phyloP scores from a whole-genome alignment of 2,113 vertebrate genomes.

The Seriola dumerili region DNA sequence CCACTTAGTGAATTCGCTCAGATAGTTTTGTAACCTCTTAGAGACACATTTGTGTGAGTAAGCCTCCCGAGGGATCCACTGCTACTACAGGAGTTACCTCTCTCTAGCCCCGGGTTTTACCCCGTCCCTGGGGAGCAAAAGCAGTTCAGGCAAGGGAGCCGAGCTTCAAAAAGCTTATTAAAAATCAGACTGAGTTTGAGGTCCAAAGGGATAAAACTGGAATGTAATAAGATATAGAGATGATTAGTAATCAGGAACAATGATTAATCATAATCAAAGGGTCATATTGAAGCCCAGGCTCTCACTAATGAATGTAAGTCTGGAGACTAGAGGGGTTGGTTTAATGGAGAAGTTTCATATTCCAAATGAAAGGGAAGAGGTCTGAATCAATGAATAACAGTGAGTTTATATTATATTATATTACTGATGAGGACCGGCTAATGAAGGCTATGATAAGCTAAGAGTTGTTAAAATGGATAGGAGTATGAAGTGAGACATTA shows the following conservation, averaged over 20 bases:
- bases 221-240: constrained; percentile 59
- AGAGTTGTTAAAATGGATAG: constrained; percentile 18
- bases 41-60: constrained; percentile 53
- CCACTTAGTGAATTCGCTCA: constrained; percentile 32
- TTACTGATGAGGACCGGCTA: constrained; percentile 36
- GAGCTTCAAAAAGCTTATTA: constrained; percentile 40
- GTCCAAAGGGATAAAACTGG: constrained; percentile 46
- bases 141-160: constrained; percentile 34
- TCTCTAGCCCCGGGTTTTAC: constrained; percentile 47
- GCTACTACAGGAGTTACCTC: constrained; percentile 44
- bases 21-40: constrained; percentile 53
- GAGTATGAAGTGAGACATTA: constrained; percentile 10
- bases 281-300: constrained; percentile 62
- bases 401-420: constrained; percentile 27
- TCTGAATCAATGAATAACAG: constrained; percentile 58
- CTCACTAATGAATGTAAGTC: constrained; percentile 57
- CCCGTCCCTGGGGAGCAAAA: constrained; percentile 20
- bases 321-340: constrained; percentile 44
- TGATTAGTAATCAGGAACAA: constrained; percentile 69
- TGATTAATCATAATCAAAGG: constrained; percentile 75
- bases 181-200: constrained; percentile 37
- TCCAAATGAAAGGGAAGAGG: constrained; percentile 50
- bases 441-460: constrained; percentile 4
- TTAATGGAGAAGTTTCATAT: constrained; percentile 48
- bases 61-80: constrained; percentile 47